Evolutionary conservation across 2,888 invertebrate species (phyloP), one percentile per base, ranked within the genome.

Genomic region (Oegoconia quadripuncta): DNA sequence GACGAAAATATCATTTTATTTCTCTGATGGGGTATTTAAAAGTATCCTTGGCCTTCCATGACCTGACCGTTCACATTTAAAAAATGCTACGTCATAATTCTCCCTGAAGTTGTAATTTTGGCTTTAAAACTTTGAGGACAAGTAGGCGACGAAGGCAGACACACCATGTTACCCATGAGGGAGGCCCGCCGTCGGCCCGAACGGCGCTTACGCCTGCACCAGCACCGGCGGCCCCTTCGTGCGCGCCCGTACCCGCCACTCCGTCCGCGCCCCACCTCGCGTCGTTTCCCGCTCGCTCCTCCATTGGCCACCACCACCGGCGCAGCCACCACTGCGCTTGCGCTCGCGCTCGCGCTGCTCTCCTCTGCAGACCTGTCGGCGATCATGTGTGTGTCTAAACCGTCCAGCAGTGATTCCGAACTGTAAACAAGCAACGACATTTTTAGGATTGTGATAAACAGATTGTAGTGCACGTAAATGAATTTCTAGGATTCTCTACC

Each of bases 141-240:
- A 72, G 63, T 50, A 36, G 59, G 70, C 71, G 74, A 65, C 66
- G 68, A 60, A 57, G 70, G 72, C 54, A 74, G 74, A 87, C 86
- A 87, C 84, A 87, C 86, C 86, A 62, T 82, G 86, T 83, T 84
- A 84, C 84, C 86, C 81, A 83, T 81, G 79, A 79, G 78, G 52
- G 73, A 64, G 71, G 76, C 46, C 50, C 80, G 81, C 64, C 81
- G 81, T 43, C 78, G 78, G 77, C 76, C 77, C 59, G 75, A 61
- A 73, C 84, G 81, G 46, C 82, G 75, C 67, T 70, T 76, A 66
- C 82, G 81, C 55, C 76, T 74, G 72, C 86, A 82, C 76, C 82
- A 73, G 53, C 84, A 81, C 37, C 81, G 76, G 56, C 78, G 77
- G 54, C 74, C 68, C 46, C 62, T 48, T 33, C 59, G 57, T 46